Percentiles rank a stretch among this genome's conserved stretches.
phyloP scores from a whole-genome alignment of 2,797 vertebrate genomes.

The Helarctos malayanus region DNA sequence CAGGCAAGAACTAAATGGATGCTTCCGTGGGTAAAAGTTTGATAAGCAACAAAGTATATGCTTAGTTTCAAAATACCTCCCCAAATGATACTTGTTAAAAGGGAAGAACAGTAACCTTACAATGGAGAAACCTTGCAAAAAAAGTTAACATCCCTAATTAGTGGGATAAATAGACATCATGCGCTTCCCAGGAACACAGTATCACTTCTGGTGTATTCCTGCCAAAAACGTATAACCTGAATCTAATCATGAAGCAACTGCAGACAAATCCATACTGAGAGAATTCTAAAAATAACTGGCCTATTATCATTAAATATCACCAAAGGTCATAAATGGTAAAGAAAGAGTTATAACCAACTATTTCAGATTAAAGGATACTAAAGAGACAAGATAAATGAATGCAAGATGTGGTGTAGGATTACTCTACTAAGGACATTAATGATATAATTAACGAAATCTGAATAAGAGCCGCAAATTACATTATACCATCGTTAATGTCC shows the following conservation, averaged over 20 bases:
- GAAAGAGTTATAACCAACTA: constrained; percentile 19
- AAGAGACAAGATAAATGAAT: constrained; percentile 5
- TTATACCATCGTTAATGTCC: not conserved
- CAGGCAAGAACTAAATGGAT: not conserved
- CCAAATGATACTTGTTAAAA: constrained; percentile 19
- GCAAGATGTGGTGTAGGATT: not conserved
- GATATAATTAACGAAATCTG: constrained; percentile 10
- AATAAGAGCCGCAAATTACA: not conserved
- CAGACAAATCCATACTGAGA: constrained; percentile 2
- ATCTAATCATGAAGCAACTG: constrained; percentile 12
- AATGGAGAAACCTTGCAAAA: not conserved
- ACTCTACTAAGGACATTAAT: not conserved
- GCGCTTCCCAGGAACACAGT: not conserved
- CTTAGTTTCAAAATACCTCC: constrained; percentile 30
- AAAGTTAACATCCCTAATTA: constrained; percentile 24
- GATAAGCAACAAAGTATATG: not conserved
- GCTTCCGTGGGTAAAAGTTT: not conserved
- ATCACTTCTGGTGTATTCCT: constrained; percentile 38
- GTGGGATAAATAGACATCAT: not conserved
- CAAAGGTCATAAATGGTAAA: constrained; percentile 15
- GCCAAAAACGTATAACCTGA: constrained; percentile 26
- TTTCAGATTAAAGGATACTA: constrained; percentile 16
- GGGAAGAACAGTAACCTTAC: not conserved
- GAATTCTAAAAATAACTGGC: constrained; percentile 57
- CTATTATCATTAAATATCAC: constrained; percentile 18